Evolutionary conservation across 2,797 vertebrate genomes (phyloP), one percentile per base, ranked within the genome.

Genomic region (Tadarida brasiliensis): DNA sequence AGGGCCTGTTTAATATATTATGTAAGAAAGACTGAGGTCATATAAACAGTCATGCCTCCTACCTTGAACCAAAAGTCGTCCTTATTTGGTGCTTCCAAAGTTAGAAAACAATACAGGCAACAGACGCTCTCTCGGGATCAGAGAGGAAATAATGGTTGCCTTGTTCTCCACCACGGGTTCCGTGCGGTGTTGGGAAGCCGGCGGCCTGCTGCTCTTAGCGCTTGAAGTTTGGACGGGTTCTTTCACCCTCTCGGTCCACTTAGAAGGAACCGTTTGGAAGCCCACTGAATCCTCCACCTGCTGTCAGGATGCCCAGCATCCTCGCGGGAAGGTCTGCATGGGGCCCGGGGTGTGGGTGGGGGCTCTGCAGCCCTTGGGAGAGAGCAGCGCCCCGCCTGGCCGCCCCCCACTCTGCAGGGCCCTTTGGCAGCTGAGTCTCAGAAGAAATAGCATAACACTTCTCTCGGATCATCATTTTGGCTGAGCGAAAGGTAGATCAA

Each of bases 41-140:
- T 94, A 76, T 92, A 87, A 88, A 90, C 49, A 93, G 94, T 77
- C 84, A 12, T 30, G 61, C 59, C 51, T 95, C 49, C 81, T 84
- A 95, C 91, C 95, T 89, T 77, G 89, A 88, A 92, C 87, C 94
- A 91, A 82, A 95, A 96, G 90, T 65, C 59, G 3, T 90, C 91
- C 90, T 96, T 97, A 90, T 92, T 96, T 96, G 95, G 92, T 91
- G 94, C 61, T 95, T 94, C 87, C 80, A 89, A 90, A 94, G 87
- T 87, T 90, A 90, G 96, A 87, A 95, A 96, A 88, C 94, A 94
- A 49, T 30, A 28, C 78, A 39, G 35, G 83, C 65, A 28, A 4
- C 67, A 82, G 70, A 76, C 80, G 57, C 14, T 87, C 51, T 24
- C 91, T 61, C 26, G 14, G 49, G 39, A 94, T 70, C 67, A 14